Percentiles rank a stretch among this genome's conserved stretches.
phyloP scores from a whole-genome alignment of 2,113 vertebrate genomes.

The Xiphias gladius region DNA sequence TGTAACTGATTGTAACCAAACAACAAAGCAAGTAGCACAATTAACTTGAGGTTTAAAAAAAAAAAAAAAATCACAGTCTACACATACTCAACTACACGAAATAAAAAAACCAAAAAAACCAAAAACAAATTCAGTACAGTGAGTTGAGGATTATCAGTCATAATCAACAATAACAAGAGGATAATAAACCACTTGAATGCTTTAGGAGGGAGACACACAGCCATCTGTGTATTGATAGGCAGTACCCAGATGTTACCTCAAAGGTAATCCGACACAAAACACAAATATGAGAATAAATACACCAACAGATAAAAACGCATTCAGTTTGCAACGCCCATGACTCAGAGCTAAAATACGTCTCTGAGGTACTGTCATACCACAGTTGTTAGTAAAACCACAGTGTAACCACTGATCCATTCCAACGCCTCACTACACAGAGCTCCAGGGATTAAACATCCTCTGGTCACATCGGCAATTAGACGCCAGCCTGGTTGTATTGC shows the following conservation, averaged over 20 bases:
- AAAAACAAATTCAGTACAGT: neutral
- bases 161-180: constrained; percentile 37
- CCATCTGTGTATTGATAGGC: constrained; percentile 39
- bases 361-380: constrained; percentile 36
- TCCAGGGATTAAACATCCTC: constrained; percentile 53
- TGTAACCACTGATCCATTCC: constrained; percentile 58
- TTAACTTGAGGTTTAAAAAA: too few relatives aligned
- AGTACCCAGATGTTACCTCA: constrained; percentile 49
- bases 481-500: constrained; percentile 35
- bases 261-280: constrained; percentile 35
- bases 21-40: neutral
- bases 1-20: neutral
- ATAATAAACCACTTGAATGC: constrained; percentile 38
- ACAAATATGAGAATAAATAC: neutral
- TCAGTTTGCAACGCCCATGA: constrained; percentile 9
- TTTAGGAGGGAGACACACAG: constrained; percentile 33
- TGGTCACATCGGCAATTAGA: constrained; percentile 59
- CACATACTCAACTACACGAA: neutral
- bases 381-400: constrained; percentile 54
- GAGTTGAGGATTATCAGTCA: constrained; percentile 24
- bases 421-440: constrained; percentile 37
- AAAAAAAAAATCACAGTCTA: neutral
- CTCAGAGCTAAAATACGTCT: constrained; percentile 46
- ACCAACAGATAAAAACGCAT: neutral
- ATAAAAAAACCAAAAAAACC: too few relatives aligned